Evolutionary conservation across 2,113 vertebrate species (phyloP).

Genomic region (Haliaeetus leucogaster): DNA sequence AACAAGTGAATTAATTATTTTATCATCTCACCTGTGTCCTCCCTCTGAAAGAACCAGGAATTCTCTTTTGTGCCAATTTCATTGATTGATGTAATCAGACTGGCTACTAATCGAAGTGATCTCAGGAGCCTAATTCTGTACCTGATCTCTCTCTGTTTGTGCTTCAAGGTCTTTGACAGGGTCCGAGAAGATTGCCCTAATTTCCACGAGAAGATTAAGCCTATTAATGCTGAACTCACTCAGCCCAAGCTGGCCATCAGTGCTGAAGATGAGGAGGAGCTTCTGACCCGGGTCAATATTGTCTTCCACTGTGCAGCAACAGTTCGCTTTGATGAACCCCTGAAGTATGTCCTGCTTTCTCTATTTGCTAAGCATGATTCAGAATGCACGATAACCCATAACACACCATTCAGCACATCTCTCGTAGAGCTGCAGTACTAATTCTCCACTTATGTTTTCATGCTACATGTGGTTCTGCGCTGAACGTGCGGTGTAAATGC

Average conservation of each 20-base stretch:
- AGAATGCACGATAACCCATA: background rate
- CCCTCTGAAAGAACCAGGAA: background rate
- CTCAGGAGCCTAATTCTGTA: constrained; percentile 18
- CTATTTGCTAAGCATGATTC: background rate
- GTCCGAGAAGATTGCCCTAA: constrained; percentile 87
- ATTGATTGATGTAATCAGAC: background rate
- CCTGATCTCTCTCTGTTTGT: constrained; percentile 44
- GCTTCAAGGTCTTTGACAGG: constrained; percentile 88
- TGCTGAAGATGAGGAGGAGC: constrained; percentile 81
- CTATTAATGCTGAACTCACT: constrained; percentile 88
- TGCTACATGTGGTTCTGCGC: background rate
- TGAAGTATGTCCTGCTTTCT: constrained; percentile 78
- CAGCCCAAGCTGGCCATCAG: constrained; percentile 88
- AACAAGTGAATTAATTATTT: background rate
- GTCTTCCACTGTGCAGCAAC: constrained; percentile 97
- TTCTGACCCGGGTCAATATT: constrained; percentile 82
- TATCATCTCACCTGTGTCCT: background rate
- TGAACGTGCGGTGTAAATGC: background rate
- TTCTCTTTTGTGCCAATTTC: background rate
- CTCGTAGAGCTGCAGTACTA: background rate
- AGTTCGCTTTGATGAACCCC: constrained; percentile 88
- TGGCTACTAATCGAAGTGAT: constrained; percentile 2
- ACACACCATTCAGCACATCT: background rate
- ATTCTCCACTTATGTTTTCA: background rate
- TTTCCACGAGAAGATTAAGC: constrained; percentile 88